Evolutionary conservation across 2,797 vertebrate genomes (phyloP), one percentile per base, ranked within the genome.

Genomic region (Bryconaethiops microstoma): DNA sequence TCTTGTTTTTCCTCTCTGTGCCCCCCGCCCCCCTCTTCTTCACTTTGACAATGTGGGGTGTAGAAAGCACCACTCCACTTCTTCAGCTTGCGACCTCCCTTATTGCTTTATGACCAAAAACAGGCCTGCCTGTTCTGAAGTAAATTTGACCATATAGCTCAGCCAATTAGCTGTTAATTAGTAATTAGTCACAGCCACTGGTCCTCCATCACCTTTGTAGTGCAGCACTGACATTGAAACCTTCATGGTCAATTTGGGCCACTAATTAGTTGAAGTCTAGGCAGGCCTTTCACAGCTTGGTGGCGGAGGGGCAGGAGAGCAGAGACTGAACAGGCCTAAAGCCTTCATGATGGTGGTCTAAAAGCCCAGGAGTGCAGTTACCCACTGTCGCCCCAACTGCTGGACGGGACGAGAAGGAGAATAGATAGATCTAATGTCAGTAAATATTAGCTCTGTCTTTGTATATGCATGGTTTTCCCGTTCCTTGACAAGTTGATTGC

Each of bases 391-490:
- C 84, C 82, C 79, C 88, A 76, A 83, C 86, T 55, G 85, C 62
- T 72, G 42, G 39, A 81, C 45, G 8, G 85, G 82, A 88, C 88
- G 81, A 81, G 83, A 89, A 85, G 85, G 85, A 89, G 81, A 91
- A 87, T 87, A 88, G 90, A 86, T 90, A 88, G 88, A 92, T 91
- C 89, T 92, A 89, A 92, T 94, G 92, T 94, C 89, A 81, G 91
- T 91, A 94, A 94, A 95, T 94, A 94, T 95, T 94, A 92, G 93
- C 91, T 88, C 84, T 91, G 87, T 87, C 87, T 87, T 70, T 17
- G 86, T 87, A 89, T 73, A 82, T 87, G 88, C 87, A 83, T 90
- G 86, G 87, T 87, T 91, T 65, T 63, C 50, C 87, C 74, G 81
- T 85, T 85, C 83, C 77, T 77, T 87, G 91, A 92, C 90, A 87